A percentile compares a stretch with the other conserved stretches of the same genome.
Conservation (phyloP, 2,888 invertebrate genomes). For the Ectemnius cavifrons region DNA sequence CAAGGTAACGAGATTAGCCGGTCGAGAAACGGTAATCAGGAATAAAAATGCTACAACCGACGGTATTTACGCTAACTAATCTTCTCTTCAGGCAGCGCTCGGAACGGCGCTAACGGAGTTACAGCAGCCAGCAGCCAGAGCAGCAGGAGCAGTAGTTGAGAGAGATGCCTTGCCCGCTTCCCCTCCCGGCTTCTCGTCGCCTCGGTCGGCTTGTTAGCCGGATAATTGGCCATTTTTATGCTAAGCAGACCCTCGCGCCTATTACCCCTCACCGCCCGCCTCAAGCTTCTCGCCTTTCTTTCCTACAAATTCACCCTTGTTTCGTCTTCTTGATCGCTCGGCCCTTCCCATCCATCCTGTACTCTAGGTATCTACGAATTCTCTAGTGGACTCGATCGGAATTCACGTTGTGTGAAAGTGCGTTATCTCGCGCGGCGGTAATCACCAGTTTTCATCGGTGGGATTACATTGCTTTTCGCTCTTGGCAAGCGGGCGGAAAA, state of each 20-base stretch:
- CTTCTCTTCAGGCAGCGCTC: constrained; percentile 66
- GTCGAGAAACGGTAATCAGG: constrained; percentile 74
- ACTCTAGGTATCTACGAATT: too few species aligned
- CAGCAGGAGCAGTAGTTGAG: not conserved
- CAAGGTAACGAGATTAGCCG: constrained; percentile 68
- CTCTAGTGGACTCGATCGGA: too few species aligned
- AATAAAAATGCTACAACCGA: constrained; percentile 73
- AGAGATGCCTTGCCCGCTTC: constrained; percentile 18
- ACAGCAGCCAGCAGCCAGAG: constrained; percentile 35
- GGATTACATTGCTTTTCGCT: constrained; percentile 27
- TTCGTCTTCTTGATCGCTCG: constrained; percentile 26
- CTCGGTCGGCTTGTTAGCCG: constrained; percentile 67
- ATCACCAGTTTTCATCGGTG: too few species aligned
- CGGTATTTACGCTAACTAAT: constrained; percentile 76
- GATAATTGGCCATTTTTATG: constrained; percentile 75
- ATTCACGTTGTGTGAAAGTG: too few species aligned
- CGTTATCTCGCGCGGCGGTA: too few species aligned
- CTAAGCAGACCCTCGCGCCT: constrained; percentile 63
- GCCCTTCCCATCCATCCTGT: too few species aligned
- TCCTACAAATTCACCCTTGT: constrained; percentile 21
- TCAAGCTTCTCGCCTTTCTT: constrained; percentile 46
- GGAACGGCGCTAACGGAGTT: constrained; percentile 66
- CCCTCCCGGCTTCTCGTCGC: constrained; percentile 44
- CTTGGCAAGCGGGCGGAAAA: constrained; percentile 6
- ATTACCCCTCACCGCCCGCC: constrained; percentile 41